phyloP scores from a whole-genome alignment of 2,113 vertebrate species.

The Anolis sagrei region DNA sequence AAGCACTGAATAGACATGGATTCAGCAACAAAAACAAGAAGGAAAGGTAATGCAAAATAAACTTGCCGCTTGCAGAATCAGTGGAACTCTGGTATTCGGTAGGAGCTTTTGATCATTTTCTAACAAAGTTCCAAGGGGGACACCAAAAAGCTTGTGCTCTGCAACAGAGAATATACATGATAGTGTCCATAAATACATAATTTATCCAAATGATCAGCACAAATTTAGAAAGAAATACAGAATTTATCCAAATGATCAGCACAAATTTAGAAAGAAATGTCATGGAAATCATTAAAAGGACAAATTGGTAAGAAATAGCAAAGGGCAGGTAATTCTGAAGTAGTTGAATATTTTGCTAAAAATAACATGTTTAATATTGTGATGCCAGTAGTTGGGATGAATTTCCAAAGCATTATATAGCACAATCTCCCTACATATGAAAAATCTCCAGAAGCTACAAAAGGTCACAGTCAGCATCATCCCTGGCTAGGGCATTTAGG shows the following conservation, averaged over 20 bases:
- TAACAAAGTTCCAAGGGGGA: constrained; percentile 82
- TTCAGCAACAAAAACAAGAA: not conserved
- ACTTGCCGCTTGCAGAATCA: constrained; percentile 87
- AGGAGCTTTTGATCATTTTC: constrained; percentile 87
- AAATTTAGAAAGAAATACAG: not conserved
- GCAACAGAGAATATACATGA: constrained; percentile 11
- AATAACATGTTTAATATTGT: not conserved
- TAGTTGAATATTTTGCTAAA: not conserved
- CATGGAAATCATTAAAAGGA: not conserved
- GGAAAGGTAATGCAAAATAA: not conserved
- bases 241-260: not conserved
- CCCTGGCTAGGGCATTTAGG: no score
- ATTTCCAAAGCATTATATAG: not conserved
- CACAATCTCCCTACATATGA: not conserved
- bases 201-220: not conserved
- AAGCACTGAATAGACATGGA: not conserved
- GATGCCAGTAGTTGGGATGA: not conserved
- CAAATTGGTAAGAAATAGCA: not conserved
- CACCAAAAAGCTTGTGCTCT: constrained; percentile 88
- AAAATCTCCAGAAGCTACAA: not conserved
- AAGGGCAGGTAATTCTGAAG: not conserved
- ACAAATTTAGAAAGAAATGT: not conserved
- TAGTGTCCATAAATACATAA: not conserved
- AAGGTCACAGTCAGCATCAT: not conserved
- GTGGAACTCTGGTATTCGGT: constrained; percentile 79